Evolutionary conservation across 1,140 invertebrate genomes (phyloP).

Genomic region (Drosophila dunni): DNA sequence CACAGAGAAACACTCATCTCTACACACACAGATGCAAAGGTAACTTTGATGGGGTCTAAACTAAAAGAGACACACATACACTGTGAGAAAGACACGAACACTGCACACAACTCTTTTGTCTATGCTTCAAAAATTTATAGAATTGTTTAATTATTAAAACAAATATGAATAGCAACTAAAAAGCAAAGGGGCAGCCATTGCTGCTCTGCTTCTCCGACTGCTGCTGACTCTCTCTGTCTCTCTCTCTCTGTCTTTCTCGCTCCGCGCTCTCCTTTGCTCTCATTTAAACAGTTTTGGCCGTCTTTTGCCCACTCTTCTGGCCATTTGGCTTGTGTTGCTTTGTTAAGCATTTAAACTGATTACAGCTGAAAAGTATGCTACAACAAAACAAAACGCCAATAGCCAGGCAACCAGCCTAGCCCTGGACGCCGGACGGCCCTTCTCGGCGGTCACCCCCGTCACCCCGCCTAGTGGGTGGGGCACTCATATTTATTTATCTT

Average conservation of each 20-base stretch:
- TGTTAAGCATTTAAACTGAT: slow-evolving; percentile 82
- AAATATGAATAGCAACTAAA: slow-evolving; percentile 83
- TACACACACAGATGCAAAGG: background rate
- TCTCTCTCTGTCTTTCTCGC: slow-evolving; percentile 6
- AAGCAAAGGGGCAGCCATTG: slow-evolving; percentile 48
- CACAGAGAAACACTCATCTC: background rate
- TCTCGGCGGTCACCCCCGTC: background rate
- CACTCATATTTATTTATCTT: slow-evolving; percentile 81
- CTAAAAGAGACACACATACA: slow-evolving; percentile 28
- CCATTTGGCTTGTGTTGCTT: slow-evolving; percentile 58
- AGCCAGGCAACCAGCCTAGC: slow-evolving; percentile 15
- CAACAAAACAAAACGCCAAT: slow-evolving; percentile 57
- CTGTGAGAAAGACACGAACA: slow-evolving; percentile 24
- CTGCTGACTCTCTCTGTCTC: slow-evolving; percentile 4
- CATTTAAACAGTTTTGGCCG: background rate
- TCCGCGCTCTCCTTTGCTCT: background rate
- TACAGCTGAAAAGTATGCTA: slow-evolving; percentile 81
- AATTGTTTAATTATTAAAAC: slow-evolving; percentile 76
- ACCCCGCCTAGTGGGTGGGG: slow-evolving; percentile 28
- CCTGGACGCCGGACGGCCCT: no score
- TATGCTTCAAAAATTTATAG: slow-evolving; percentile 78
- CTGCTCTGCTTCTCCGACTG: slow-evolving; percentile 7
- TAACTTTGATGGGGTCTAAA: slow-evolving; percentile 35
- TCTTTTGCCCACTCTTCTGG: slow-evolving; percentile 13
- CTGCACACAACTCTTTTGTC: slow-evolving; percentile 75